phyloP scores from a whole-genome alignment of 2,888 invertebrate genomes.

The Agrenia bidenticulata region DNA sequence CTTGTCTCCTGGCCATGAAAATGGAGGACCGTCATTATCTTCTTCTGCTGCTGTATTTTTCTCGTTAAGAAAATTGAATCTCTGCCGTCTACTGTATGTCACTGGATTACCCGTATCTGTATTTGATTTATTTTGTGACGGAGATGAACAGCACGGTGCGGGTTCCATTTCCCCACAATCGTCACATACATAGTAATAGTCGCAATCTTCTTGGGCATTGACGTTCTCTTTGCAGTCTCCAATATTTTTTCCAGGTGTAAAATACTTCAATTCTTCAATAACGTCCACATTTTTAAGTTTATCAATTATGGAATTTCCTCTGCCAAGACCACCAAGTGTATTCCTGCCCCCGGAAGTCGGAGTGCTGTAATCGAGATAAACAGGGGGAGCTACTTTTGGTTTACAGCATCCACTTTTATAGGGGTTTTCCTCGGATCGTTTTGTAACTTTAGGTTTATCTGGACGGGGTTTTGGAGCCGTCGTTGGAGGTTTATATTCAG shows the following conservation, averaged over 20 bases:
- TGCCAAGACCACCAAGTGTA: constrained; percentile 12
- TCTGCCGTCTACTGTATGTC: constrained; percentile 44
- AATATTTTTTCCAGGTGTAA: constrained; percentile 29
- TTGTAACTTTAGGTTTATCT: no score
- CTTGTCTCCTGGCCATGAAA: constrained; percentile 23
- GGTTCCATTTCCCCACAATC: constrained; percentile 43
- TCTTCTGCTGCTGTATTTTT: constrained; percentile 18
- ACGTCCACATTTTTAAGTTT: constrained; percentile 49
- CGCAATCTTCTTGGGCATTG: constrained; percentile 25
- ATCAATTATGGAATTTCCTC: constrained; percentile 34
- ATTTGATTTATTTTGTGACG: not conserved
- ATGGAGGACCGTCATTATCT: constrained; percentile 39
- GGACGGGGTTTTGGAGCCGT: no score
- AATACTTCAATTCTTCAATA: constrained; percentile 46
- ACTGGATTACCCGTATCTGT: constrained; percentile 36
- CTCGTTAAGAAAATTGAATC: constrained; percentile 46
- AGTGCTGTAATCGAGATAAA: constrained; percentile 33
- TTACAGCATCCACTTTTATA: constrained; percentile 7
- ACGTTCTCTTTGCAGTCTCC: constrained; percentile 11
- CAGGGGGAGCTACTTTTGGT: constrained; percentile 29
- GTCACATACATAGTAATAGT: constrained; percentile 35
- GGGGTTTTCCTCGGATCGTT: not conserved
- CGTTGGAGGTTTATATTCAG: no score
- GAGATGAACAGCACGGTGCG: constrained; percentile 1
- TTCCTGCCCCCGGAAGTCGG: constrained; percentile 6